Percentiles rank a stretch among this genome's conserved stretches.
Conservation (phyloP, 2,888 invertebrate species). For the Lasioglossum vierecki region DNA sequence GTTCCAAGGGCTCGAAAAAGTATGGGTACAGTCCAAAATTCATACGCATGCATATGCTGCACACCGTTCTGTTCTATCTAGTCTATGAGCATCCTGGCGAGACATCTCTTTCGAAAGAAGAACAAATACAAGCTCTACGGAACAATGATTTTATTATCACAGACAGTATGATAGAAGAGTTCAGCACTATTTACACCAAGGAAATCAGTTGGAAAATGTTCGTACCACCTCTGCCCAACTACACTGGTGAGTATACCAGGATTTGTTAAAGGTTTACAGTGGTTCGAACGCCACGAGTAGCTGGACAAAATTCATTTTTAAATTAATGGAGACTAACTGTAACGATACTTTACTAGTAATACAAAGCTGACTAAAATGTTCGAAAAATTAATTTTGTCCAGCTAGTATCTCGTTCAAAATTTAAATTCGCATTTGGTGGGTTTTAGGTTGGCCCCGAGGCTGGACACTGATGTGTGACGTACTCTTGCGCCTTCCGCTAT, state of each 20-base stretch:
- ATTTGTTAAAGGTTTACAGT: neutral
- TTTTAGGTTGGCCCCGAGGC: conserved; percentile 86
- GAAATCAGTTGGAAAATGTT: conserved; percentile 90
- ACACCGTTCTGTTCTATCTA: conserved; percentile 89
- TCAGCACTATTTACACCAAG: conserved; percentile 85
- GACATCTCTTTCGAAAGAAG: conserved; percentile 66
- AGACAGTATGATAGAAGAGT: conserved; percentile 83
- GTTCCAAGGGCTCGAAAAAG: conserved; percentile 78
- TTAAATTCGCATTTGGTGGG: neutral
- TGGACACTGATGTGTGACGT: conserved; percentile 90
- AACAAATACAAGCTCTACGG: conserved; percentile 74
- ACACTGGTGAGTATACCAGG: conserved; percentile 76
- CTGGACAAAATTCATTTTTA: neutral
- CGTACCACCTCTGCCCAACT: conserved; percentile 87
- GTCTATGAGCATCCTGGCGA: conserved; percentile 86
- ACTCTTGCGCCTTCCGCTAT: conserved; percentile 89
- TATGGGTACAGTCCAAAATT: conserved; percentile 88
- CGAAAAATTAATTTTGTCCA: neutral
- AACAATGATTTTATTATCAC: conserved; percentile 77
- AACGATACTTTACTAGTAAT: too few relatives aligned
- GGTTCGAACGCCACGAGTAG: neutral
- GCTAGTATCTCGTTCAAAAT: neutral
- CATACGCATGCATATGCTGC: conserved; percentile 87
- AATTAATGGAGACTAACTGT: neutral
- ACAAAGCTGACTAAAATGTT: neutral